Base-by-base conservation (phyloP, 2,888 invertebrate species). In the Ecdyonurus torrentis region DNA sequence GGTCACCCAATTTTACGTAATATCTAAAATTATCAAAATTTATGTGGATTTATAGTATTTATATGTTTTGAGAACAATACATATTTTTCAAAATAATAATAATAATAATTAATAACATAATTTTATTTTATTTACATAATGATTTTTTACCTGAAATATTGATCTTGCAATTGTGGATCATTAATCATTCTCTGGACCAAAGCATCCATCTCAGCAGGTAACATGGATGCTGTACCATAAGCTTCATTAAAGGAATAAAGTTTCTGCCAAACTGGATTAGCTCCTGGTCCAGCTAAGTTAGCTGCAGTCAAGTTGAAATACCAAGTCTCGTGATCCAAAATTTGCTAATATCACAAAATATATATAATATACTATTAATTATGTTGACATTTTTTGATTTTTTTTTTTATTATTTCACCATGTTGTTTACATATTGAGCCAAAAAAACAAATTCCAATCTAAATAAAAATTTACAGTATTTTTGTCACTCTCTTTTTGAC, bases 291-390 rank as follows among this genome's bases (percentile, higher is more conserved):
- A 1, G 77, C 74, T 15, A 78, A 70, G 71, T 89, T 90, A 0
- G 91, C 88, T 71, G 81, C 80, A 0, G 86, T 86, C 55, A 93
- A 72, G 72, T 92, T 88, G 71, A 86, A 85, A n/a, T 81, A 83
- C 77, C 84, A 91, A 62, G 84, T 85, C 2, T 84, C 79, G 64
- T 85, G 83, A 69, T 86, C 84, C 37, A 80, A 70, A 0, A 89
- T 81, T 68, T 77, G 78, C 87, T 87, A 73, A 20, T 55, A 20
- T 20, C 55, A 55, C n/a, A 55, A 20, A 18, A 10, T 55, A 10
- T n/a, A 55, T 7, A 55, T 55, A 7, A 55, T 10, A 55, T 10
- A 20, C 22, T 7, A n/a, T n/a, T n/a, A n/a, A n/a, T n/a, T n/a
- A n/a, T n/a, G n/a, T n/a, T n/a, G n/a, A n/a, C n/a, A n/a, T n/a